Conservation (phyloP, 2,888 invertebrate species). For the Perithous albicinctus region DNA sequence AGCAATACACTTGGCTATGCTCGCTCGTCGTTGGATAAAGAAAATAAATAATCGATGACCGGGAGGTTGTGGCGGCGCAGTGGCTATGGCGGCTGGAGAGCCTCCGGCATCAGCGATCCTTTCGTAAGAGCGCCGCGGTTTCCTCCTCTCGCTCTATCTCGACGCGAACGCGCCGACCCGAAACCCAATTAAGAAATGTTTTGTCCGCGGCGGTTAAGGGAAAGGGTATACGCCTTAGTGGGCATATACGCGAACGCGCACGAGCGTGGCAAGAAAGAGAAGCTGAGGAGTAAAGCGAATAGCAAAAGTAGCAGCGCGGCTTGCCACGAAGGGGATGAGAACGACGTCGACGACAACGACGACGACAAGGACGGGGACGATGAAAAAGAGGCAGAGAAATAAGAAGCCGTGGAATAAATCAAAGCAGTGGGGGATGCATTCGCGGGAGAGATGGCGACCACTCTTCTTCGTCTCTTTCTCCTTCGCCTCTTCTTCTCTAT, state of each 20-base stretch:
- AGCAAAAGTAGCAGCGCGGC: conserved; percentile 61
- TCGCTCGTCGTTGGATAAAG: conserved; percentile 60
- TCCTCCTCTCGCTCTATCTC: conserved; percentile 51
- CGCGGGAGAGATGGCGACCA: conserved; percentile 58
- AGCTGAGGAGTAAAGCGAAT: conserved; percentile 48
- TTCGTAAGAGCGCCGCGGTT: conserved; percentile 66
- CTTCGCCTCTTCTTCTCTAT: background rate
- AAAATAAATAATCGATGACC: conserved; percentile 77
- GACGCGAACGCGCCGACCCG: conserved; percentile 68
- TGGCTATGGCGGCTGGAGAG: conserved; percentile 57
- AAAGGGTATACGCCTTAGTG: conserved; percentile 61
- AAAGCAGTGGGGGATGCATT: conserved; percentile 65
- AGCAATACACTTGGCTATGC: conserved; percentile 61
- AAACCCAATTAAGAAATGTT: conserved; percentile 85
- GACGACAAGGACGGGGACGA: conserved; percentile 66
- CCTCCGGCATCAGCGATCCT: conserved; percentile 52
- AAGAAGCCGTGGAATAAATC: conserved; percentile 66
- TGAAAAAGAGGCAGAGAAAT: conserved; percentile 68
- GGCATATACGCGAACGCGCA: conserved; percentile 51
- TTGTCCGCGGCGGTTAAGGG: conserved; percentile 81
- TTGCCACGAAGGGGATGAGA: conserved; percentile 58
- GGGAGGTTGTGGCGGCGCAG: conserved; percentile 65
- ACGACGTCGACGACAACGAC: conserved; percentile 64
- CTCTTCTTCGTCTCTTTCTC: conserved; percentile 36
- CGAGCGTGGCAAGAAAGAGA: conserved; percentile 52